Evolutionary conservation across 53 echinoderm and acorn worm genomes (phyloP).

Genomic region (Stichopus horrens): DNA sequence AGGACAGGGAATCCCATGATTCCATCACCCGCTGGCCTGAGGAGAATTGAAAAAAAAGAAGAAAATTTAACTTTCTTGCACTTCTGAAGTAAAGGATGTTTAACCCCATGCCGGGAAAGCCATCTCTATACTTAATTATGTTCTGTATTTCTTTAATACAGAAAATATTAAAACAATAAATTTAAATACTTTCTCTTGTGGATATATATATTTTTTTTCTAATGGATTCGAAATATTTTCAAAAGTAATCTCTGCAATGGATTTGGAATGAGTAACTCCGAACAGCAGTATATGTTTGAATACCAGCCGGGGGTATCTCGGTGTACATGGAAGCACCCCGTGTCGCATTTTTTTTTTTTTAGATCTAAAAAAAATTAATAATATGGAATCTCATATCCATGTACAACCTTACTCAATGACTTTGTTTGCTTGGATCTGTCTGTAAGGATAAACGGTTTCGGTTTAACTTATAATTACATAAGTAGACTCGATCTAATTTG

Average conservation of each 20-base stretch:
- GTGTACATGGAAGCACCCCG: neutral
- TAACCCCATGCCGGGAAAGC: conserved; percentile 15
- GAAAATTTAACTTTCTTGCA: conserved; percentile 24
- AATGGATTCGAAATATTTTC: neutral
- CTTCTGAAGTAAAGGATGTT: conserved; percentile 40
- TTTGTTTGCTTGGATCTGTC: neutral
- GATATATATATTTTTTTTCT: neutral
- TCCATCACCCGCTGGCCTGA: neutral
- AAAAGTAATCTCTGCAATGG: neutral
- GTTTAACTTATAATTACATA: neutral
- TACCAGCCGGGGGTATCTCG: neutral
- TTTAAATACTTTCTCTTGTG: neutral
- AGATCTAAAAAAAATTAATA: too few relatives aligned
- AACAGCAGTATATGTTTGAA: neutral
- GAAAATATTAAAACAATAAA: neutral
- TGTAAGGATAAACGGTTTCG: neutral
- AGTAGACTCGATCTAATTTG: neutral
- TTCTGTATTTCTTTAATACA: too few relatives aligned
- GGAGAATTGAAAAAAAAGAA: neutral
- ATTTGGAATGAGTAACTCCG: neutral
- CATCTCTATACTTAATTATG: neutral
- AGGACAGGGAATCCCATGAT: neutral
- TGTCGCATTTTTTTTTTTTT: neutral
- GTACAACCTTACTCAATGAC: neutral
- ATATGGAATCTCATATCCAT: too few relatives aligned